Percentiles rank a stretch among this genome's conserved stretches.
phyloP scores from a whole-genome alignment of 2,113 vertebrate genomes.

The Dipodomys stephensi region DNA sequence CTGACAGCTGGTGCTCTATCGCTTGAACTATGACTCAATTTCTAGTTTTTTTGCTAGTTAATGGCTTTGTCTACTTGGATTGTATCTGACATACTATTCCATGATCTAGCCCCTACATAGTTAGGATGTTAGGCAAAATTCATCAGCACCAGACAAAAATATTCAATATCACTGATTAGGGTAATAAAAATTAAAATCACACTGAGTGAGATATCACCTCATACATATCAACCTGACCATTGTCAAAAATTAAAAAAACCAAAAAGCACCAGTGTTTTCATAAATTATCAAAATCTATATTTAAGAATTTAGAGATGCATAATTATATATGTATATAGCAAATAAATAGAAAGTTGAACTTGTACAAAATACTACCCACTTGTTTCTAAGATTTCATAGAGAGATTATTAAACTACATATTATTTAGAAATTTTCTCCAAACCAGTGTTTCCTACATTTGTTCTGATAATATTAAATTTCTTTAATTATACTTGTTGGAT shows the following conservation, averaged over 20 bases:
- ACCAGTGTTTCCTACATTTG: neutral
- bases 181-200: no score
- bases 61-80: no score
- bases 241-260: neutral
- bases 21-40: no score
- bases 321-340: neutral
- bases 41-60: no score
- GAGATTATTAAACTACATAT: neutral
- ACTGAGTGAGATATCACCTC: neutral
- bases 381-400: neutral
- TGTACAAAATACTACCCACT: rapidly evolving
- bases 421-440: neutral
- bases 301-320: neutral
- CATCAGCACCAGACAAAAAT: no score
- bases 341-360: no score
- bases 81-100: no score
- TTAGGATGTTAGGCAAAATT: no score
- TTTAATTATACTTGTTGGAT: neutral
- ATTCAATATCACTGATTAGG: no score
- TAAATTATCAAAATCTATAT: neutral
- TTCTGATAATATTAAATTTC: neutral
- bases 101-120: no score
- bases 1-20: no score
- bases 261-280: neutral
- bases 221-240: neutral